Percentiles rank a stretch among this genome's conserved stretches.
These are phyloP conservation scores for Dicentrarchus labrax DNA, from an alignment of 2,113 vertebrate species.

Conservation along the genomic window DNA sequence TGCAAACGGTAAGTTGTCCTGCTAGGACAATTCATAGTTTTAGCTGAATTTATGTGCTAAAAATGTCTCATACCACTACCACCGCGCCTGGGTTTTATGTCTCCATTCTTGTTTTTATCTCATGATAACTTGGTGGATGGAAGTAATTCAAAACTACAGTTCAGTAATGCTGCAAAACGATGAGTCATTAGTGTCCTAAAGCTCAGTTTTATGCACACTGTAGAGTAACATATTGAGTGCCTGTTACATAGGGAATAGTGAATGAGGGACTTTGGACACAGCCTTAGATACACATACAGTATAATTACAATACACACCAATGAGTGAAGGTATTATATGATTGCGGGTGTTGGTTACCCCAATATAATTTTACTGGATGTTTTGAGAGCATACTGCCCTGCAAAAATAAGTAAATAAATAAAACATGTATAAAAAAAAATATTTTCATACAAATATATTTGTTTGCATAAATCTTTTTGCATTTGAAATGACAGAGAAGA, in stretches of 20 bases:
- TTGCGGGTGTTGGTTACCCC: background rate
- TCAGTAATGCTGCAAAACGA: background rate
- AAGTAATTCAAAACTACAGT: background rate
- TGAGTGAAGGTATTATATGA: background rate
- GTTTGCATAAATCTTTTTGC: background rate
- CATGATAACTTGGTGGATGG: too few relatives aligned
- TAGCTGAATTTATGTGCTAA: background rate
- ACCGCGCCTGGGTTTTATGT: background rate
- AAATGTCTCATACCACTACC: background rate
- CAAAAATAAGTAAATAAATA: background rate
- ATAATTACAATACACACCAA: too few relatives aligned
- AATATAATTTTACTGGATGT: background rate
- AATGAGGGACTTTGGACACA: background rate
- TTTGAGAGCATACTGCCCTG: background rate
- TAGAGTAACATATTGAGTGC: background rate
- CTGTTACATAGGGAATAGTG: background rate
- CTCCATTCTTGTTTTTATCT: background rate
- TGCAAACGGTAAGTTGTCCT: background rate
- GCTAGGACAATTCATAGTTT: background rate
- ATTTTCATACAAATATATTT: background rate
- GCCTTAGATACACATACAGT: too few relatives aligned
- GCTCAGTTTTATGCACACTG: background rate
- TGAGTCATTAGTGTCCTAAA: background rate
- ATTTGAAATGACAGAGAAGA: slow-evolving; percentile 3
- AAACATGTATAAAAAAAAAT: background rate